Evolutionary conservation across 2,888 invertebrate species (phyloP), one percentile per base, ranked within the genome.

Genomic region (Apamea anceps): DNA sequence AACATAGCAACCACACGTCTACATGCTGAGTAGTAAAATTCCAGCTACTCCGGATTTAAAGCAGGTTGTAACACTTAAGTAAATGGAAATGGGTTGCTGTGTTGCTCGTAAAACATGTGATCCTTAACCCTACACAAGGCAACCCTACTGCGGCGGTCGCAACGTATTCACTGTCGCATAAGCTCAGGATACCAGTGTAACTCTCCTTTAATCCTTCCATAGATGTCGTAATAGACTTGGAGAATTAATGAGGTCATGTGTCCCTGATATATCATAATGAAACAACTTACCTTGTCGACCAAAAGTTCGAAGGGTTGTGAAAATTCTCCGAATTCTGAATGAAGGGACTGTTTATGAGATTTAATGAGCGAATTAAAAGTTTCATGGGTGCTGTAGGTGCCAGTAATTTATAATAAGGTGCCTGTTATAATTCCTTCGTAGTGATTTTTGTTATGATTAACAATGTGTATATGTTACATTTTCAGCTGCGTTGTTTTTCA

Each of bases 201-300:
- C 68, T 83, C 77, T 75, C 67, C 51, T 67, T 48, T 75, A 78
- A 85, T 78, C 78, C 84, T 72, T 54, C 51, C 84, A 65, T 84
- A 76, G 76, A 84, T 77, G 85, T 80, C 72, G 77, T 75, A 80
- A 62, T 75, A 77, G 84, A 74, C 67, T 74, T 76, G 87, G 75
- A 84, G 89, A 90, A 87, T 88, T 88, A 87, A 87, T 85, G 88
- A 85, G 85, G 83, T 88, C 88, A 91, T 90, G 91, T 93, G 91
- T 90, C 85, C 63, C 72, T 65, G 74, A 81, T 75, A 81, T 70
- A 75, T 83, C 79, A 86, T 83, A 79, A 84, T 75, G 54, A 80
- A 54, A 65, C 57, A 57, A 75, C 51, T 48, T 76, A 80, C 65
- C 71, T 63, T 72, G 71, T 68, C 77, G 32, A 71, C 65, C 62